phyloP scores from a whole-genome alignment of 2,797 vertebrate genomes.

The Craterocephalus amniculus region DNA sequence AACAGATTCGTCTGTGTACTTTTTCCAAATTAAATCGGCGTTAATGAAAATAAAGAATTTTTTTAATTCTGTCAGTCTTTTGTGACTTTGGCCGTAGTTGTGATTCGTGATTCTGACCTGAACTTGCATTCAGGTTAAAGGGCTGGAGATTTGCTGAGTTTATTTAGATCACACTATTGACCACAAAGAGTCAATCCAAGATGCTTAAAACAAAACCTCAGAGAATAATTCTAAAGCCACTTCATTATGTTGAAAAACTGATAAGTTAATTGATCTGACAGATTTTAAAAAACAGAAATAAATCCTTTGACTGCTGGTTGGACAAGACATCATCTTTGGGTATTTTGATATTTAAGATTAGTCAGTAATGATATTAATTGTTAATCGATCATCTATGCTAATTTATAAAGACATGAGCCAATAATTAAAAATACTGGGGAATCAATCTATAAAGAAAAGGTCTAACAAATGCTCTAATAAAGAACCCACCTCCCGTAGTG shows the following conservation, averaged over 20 bases:
- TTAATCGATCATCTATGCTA: neutral
- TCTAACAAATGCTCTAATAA: neutral
- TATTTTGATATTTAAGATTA: neutral
- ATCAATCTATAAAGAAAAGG: neutral
- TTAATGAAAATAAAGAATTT: too few relatives aligned
- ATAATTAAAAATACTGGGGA: neutral
- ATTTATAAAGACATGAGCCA: neutral
- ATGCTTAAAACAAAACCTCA: neutral
- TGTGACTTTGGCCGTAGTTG: too few relatives aligned
- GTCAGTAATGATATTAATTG: neutral
- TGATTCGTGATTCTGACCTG: too few relatives aligned
- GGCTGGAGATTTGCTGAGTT: too few relatives aligned
- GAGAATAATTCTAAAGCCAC: too few relatives aligned
- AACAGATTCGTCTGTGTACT: neutral
- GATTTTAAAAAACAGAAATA: neutral
- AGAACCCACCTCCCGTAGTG: slow-evolving; percentile 89
- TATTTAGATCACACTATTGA: neutral
- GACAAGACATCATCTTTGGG: neutral
- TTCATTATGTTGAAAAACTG: neutral
- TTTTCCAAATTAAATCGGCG: neutral
- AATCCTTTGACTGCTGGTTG: neutral
- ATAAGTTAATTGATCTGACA: too few relatives aligned
- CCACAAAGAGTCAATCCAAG: neutral
- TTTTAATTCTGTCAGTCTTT: too few relatives aligned
- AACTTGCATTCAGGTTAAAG: too few relatives aligned